Percentiles rank a stretch among this genome's conserved stretches.
Conservation (phyloP, 2,797 vertebrate species). For the Pseudotriccus pelzelni region DNA sequence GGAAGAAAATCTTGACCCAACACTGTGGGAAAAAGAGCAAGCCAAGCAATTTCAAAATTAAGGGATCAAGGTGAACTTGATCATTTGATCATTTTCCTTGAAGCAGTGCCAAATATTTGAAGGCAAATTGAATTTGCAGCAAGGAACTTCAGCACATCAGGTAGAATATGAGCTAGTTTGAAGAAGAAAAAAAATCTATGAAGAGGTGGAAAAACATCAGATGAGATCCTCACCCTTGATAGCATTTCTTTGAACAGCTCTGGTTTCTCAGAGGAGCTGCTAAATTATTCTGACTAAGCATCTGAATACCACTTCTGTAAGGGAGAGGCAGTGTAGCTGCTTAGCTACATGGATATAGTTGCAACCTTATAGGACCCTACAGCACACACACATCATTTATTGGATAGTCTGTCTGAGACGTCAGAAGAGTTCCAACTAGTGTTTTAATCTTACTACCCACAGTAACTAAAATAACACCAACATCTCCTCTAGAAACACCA, state of each 20-base stretch:
- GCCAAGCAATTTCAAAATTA: slow-evolving; percentile 66
- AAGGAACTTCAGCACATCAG: slow-evolving; percentile 62
- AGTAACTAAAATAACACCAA: background rate
- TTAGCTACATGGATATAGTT: background rate
- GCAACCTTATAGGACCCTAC: background rate
- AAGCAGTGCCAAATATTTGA: slow-evolving; percentile 73
- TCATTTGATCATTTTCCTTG: slow-evolving; percentile 69
- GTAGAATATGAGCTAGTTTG: slow-evolving; percentile 40
- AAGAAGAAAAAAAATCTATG: slow-evolving; percentile 37
- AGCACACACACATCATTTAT: background rate
- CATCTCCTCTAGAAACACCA: background rate
- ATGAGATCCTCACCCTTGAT: slow-evolving; percentile 28
- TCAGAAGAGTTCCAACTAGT: background rate
- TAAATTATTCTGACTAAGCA: slow-evolving; percentile 40
- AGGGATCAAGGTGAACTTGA: slow-evolving; percentile 67
- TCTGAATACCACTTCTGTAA: background rate
- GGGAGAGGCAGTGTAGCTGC: background rate
- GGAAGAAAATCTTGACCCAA: slow-evolving; percentile 51
- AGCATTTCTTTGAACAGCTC: slow-evolving; percentile 30
- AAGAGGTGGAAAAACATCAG: slow-evolving; percentile 37
- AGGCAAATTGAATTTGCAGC: slow-evolving; percentile 67
- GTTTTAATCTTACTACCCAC: background rate
- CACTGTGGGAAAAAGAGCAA: slow-evolving; percentile 36
- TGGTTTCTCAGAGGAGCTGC: slow-evolving; percentile 27
- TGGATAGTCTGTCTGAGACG: background rate